Conservation (phyloP, 1,140 invertebrate genomes). For the Plodia interpunctella region DNA sequence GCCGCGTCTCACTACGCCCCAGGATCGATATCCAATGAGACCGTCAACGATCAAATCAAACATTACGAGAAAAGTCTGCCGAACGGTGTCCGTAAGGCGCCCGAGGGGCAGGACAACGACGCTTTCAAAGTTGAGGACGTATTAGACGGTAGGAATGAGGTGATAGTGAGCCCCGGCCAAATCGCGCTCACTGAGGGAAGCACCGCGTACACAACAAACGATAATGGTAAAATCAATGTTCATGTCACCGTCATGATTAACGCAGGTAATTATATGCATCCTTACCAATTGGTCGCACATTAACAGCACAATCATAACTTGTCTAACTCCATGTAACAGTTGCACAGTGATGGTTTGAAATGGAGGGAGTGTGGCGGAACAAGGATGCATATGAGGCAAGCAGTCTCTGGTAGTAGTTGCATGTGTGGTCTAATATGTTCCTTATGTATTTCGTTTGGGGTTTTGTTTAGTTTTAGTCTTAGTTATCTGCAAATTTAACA, state of each 20-base stretch:
- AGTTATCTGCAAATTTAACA: slow-evolving; percentile 8
- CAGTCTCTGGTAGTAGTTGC: slow-evolving; percentile 57
- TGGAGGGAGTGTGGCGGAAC: slow-evolving; percentile 46
- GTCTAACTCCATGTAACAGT: slow-evolving; percentile 43
- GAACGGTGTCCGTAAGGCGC: slow-evolving; percentile 79
- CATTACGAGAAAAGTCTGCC: slow-evolving; percentile 51
- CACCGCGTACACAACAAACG: slow-evolving; percentile 82
- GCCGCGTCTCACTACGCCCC: slow-evolving; percentile 70
- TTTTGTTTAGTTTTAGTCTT: neutral
- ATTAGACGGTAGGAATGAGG: slow-evolving; percentile 77
- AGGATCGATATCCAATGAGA: slow-evolving; percentile 31
- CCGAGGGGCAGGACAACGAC: slow-evolving; percentile 88
- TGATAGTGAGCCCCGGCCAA: slow-evolving; percentile 52
- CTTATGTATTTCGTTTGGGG: slow-evolving; percentile 12
- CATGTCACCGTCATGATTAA: slow-evolving; percentile 88
- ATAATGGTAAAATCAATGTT: slow-evolving; percentile 93
- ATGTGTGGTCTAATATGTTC: slow-evolving; percentile 25
- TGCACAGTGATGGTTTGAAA: slow-evolving; percentile 55
- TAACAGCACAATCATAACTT: slow-evolving; percentile 50
- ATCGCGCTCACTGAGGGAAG: slow-evolving; percentile 71
- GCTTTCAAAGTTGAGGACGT: slow-evolving; percentile 79
- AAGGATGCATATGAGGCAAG: slow-evolving; percentile 76
- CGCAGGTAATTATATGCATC: slow-evolving; percentile 80
- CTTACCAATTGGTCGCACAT: slow-evolving; percentile 62
- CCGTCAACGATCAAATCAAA: slow-evolving; percentile 35